phyloP scores from a whole-genome alignment of 1,140 invertebrate species.

The Triops cancriformis region DNA sequence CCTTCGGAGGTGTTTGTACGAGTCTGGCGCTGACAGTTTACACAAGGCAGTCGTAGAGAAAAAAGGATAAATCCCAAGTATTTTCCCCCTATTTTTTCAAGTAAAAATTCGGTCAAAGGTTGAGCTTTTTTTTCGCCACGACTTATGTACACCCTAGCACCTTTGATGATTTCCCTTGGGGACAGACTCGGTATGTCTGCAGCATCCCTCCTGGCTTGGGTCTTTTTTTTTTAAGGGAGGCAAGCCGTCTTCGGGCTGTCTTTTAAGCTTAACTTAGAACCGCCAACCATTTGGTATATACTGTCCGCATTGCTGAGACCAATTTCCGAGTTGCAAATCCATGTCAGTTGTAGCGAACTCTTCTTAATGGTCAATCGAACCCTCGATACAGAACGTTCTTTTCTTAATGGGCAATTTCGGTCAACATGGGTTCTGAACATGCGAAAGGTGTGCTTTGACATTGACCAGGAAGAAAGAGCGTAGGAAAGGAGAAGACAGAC shows the following conservation, averaged over 20 bases:
- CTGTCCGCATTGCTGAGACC: background rate
- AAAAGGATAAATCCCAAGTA: background rate
- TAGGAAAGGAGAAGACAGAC: background rate
- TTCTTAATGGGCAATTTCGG: constrained; percentile 1
- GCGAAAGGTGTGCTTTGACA: constrained; percentile 2
- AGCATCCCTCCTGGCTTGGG: background rate
- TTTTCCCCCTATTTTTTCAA: background rate
- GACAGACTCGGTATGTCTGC: background rate
- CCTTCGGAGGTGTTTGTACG: background rate
- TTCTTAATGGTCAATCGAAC: background rate
- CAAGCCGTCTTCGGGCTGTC: background rate
- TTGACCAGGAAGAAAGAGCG: background rate
- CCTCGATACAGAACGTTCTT: background rate
- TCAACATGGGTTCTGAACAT: background rate
- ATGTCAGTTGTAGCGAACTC: background rate
- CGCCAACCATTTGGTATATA: background rate
- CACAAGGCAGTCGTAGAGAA: background rate
- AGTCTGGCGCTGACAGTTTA: background rate
- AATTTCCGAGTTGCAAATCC: background rate
- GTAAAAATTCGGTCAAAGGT: background rate
- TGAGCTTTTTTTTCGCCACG: background rate
- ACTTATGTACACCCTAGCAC: background rate
- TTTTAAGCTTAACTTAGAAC: background rate
- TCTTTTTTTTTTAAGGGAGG: background rate
- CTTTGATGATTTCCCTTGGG: background rate